These are phyloP conservation scores for Drosophila atripex DNA, from an alignment of 2,888 invertebrate genomes.

Conservation along the genomic window DNA sequence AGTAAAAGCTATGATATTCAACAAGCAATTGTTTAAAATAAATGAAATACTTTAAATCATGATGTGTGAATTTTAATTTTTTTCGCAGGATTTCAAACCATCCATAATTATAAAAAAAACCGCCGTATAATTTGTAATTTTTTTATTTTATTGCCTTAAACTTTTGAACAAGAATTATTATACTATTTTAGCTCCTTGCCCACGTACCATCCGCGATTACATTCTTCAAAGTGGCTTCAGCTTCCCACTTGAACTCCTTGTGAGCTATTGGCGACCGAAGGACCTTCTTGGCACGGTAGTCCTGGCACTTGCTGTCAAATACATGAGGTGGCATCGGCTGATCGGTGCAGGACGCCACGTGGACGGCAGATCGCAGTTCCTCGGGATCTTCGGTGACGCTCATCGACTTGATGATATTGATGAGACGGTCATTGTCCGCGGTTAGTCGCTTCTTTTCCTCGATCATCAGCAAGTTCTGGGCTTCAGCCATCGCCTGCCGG, in stretches of 20 bases:
- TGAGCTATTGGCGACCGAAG: conserved; percentile 14
- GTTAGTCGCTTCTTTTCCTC: conserved; percentile 69
- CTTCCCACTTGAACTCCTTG: conserved; percentile 19
- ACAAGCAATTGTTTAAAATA: conserved; percentile 2
- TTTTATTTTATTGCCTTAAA: not conserved
- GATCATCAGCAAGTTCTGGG: conserved; percentile 72
- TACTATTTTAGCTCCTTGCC: no score
- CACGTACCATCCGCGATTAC: not conserved
- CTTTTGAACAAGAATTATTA: not conserved
- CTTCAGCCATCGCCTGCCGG: conserved; percentile 76
- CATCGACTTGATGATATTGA: conserved; percentile 78
- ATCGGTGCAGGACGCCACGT: conserved; percentile 30
- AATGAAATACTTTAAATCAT: not conserved
- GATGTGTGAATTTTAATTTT: no score
- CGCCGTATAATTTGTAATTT: no score
- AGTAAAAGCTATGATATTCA: not conserved
- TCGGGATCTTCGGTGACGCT: conserved; percentile 71
- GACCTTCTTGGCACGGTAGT: conserved; percentile 18
- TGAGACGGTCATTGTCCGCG: conserved; percentile 77
- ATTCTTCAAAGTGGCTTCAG: conserved; percentile 3
- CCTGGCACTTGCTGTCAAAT: conserved; percentile 53
- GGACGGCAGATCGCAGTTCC: conserved; percentile 63
- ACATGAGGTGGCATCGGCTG: conserved; percentile 40
- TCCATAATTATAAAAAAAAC: no score
- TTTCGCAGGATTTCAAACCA: no score